Base-by-base conservation (phyloP, 1,140 invertebrate genomes). In the Drosophila ohnishii region DNA sequence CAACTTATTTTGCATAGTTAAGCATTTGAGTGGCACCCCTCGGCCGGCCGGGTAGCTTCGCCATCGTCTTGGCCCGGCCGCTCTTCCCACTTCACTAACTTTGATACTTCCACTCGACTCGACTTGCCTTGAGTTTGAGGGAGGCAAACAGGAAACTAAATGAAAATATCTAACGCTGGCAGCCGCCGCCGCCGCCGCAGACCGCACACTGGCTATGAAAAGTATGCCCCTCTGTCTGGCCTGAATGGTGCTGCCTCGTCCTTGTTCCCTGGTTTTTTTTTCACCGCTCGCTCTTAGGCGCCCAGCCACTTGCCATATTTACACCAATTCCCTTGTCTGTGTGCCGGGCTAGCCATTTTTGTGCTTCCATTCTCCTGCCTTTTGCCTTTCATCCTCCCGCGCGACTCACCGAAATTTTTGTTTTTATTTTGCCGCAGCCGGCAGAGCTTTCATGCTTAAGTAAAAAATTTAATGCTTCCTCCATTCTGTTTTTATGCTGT, bases 1-100 rank as follows among this genome's bases (percentile, higher is more conserved):
- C 83, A 88, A 88, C 84, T 88, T 88, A 88, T 88, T 88, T 88
- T 88, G 84, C 84, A 88, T 88, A 88, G 84, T 88, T 88, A 88
- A 88, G 84, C 84, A 88, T 88, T 88, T 88, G 84, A 88, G 84
- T 83, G 84, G 84, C 84, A 72, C 62, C 76, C 51, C 73, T 59
- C 32, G 4, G 51, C 37, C 25, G 25, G 19, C 19, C 13, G 7
- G 16, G 45, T 22, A 28, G 25, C 51, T 42, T 25, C 35, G 22
- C 53, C 40, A 13, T 11, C 48, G 47, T 34, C 65, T 14, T 35
- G 60, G n/a, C 56, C 28, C 5, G 60, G 30, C 56, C 28, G 34
- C 69, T 51, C 40, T n/a, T 62, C 82, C 82, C 75, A 87, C 83
- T 86, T 86, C 78, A 87, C 83, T 82, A 87, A 86, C 83, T 86